Evolutionary conservation across 2,888 invertebrate species (phyloP), one percentile per base, ranked within the genome.

Genomic region (Torymus aiolomorphi): DNA sequence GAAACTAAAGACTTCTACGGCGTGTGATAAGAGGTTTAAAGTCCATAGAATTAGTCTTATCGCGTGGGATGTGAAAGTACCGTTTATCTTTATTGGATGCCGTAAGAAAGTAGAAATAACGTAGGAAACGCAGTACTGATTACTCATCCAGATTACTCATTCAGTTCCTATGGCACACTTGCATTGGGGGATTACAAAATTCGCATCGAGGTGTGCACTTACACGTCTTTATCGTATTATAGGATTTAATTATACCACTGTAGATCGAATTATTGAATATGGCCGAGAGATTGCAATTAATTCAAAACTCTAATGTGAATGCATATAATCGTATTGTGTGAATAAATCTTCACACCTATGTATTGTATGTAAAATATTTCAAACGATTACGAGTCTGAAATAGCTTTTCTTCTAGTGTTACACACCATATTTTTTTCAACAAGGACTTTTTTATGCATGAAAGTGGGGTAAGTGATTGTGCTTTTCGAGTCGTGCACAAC

Each of bases 81-180:
- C 14, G 14, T 56, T 16, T 56, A 56, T 56, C 56, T 56, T 56
- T 56, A 56, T 56, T 56, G n/a, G 56, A 56, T n/a, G 56, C 16
- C 14, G 31, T 31, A 31, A 63, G 42, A 31, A 24, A 11, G 56
- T 31, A 31, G 42, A 69, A 42, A 70, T 70, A 70, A 70, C 49
- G 59, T 16, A 59, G 59, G 49, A 59, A 70, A 70, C 70, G 70
- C 59, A 49, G 57, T 31, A 59, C 70, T 59, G 70, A 70, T 70
- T 70, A 70, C 49, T 57, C 57, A 59, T 57, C 61, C 24, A 72
- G 71, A 61, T 72, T 61, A 72, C 71, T 72, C 16, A 52, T 72
- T 72, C 71, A 61, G 65, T 16, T 12, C 10, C 61, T 72, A 61
- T 24, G 20, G 71, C 31, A 8, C 42, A 42, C 42, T 42, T 42